Conservation (phyloP, 2,113 vertebrate genomes). For the Xiphophorus couchianus region DNA sequence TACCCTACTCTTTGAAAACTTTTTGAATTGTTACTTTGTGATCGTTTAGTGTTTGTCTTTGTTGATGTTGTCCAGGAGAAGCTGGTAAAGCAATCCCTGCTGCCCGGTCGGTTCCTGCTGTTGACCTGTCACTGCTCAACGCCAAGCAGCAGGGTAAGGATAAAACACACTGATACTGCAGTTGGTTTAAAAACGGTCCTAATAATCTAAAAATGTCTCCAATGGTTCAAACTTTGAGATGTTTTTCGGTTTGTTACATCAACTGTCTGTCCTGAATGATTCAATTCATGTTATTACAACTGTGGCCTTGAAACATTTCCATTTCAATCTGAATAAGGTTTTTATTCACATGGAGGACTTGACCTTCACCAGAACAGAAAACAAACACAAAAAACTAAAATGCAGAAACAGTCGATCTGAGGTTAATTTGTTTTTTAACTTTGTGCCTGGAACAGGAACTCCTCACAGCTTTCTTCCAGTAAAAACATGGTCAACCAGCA, state of each 20-base stretch:
- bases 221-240: neutral
- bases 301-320: neutral
- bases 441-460: too few relatives aligned
- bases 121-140: conserved; percentile 85
- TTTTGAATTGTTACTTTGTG: neutral
- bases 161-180: neutral
- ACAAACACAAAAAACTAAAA: neutral
- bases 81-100: conserved; percentile 82
- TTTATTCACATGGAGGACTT: neutral
- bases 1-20: too few relatives aligned
- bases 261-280: neutral
- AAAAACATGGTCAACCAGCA: too few relatives aligned
- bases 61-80: conserved; percentile 73
- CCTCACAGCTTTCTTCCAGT: too few relatives aligned
- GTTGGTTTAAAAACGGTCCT: neutral
- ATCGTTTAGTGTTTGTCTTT: neutral
- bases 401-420: neutral
- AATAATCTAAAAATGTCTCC: neutral
- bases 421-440: neutral
- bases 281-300: neutral
- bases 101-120: conserved; percentile 80
- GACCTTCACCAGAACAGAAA: neutral
- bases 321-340: neutral
- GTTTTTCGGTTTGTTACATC: neutral
- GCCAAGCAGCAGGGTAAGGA: conserved; percentile 84